Evolutionary conservation across 2,888 invertebrate genomes (phyloP), one percentile per base, ranked within the genome.

Genomic region (Mycalesis mineus): DNA sequence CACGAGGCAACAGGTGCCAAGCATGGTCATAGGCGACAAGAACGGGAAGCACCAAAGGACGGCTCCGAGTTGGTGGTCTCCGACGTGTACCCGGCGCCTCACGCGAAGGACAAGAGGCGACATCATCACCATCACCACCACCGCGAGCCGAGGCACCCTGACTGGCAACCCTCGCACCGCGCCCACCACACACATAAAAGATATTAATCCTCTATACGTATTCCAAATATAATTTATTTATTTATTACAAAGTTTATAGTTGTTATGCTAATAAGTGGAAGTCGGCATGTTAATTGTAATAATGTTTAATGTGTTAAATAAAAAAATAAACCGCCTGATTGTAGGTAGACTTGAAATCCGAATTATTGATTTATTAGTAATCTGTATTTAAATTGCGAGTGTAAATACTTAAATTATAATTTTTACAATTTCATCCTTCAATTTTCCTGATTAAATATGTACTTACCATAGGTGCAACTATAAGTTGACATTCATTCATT

Each of bases 101-200:
- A 70, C 78, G 77, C 72, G 65, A 68, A 78, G 29, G 91, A 92
- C 71, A 93, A 93, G 78, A 92, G 94, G 56, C 91, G 93, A 33
- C 94, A 92, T 55, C 94, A 94, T 65, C 94, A 95, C 65, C 94
- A 95, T 66, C 95, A 95, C 69, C 94, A 94, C 68, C 95, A 94
- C 74, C 93, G 94, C 67, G 92, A 93, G 65, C 89, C 91, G 56
- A 84, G 91, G 55, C 86, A 90, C 56, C 84, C 90, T n/a, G 92
- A 92, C 66, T 91, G 91, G 82, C 90, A 91, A 65, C 91, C 91
- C 59, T 91, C 77, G n/a, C 79, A 91, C 68, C 84, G 86, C 80
- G 78, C 91, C 83, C 85, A 82, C 68, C 90, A 91, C 63, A 87
- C 87, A 53, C 90, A 91, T 68, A 91, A 91, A 68, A 85, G 88